phyloP scores from a whole-genome alignment of 1,140 invertebrate species.

The Heliconius hewitsoni region DNA sequence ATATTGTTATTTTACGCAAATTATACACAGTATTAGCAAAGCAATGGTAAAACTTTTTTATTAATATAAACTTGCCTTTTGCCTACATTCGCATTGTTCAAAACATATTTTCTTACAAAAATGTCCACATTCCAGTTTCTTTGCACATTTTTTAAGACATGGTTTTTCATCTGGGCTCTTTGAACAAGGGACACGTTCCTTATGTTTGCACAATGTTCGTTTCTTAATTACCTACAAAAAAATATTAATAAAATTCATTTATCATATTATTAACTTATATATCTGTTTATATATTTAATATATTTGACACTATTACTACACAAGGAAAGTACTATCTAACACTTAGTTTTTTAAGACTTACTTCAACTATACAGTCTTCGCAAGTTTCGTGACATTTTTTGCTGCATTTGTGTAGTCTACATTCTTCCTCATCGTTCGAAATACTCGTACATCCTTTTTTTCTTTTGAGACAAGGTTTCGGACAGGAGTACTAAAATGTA shows the following conservation, averaged over 20 bases:
- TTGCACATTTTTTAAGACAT: slow-evolving; percentile 77
- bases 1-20: no score
- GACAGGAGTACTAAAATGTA: slow-evolving; percentile 77
- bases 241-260: background rate
- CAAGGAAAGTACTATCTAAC: no score
- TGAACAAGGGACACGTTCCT: slow-evolving; percentile 63
- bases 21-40: no score
- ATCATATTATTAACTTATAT: background rate
- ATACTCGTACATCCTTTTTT: slow-evolving; percentile 65
- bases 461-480: slow-evolving; percentile 70
- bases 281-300: no score
- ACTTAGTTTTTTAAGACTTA: slow-evolving; percentile 27
- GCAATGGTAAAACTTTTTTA: no score
- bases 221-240: slow-evolving; percentile 69
- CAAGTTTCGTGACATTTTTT: slow-evolving; percentile 80
- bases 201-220: slow-evolving; percentile 73
- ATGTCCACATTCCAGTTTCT: slow-evolving; percentile 77
- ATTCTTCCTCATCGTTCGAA: slow-evolving; percentile 44
- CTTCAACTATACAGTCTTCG: slow-evolving; percentile 73
- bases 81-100: slow-evolving; percentile 74
- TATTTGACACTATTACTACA: no score
- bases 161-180: slow-evolving; percentile 55
- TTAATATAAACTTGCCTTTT: slow-evolving; percentile 56
- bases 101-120: slow-evolving; percentile 75
- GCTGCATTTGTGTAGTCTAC: slow-evolving; percentile 72